phyloP scores from a whole-genome alignment of 2,113 vertebrate species.

The Rhadina sibilatrix region DNA sequence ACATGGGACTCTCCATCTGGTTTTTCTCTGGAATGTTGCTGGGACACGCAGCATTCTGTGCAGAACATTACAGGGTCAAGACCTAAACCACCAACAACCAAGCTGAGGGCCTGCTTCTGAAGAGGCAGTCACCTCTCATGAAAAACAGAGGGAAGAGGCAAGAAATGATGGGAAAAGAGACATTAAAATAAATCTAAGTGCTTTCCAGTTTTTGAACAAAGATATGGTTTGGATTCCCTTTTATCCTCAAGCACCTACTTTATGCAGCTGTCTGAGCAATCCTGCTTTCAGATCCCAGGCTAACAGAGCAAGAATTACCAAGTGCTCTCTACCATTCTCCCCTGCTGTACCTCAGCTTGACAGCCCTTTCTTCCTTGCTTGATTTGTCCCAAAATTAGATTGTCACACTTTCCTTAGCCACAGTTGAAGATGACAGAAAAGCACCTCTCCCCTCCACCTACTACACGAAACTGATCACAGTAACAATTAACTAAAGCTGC shows the following conservation, averaged over 20 bases:
- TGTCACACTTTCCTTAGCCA: neutral
- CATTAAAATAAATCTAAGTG: neutral
- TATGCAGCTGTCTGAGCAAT: neutral
- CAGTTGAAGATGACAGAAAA: neutral
- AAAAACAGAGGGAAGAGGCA: neutral
- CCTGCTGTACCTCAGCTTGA: neutral
- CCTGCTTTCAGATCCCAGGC: neutral
- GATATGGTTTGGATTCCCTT: neutral
- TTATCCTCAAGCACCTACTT: neutral
- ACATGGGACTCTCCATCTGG: neutral
- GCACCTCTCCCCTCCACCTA: neutral
- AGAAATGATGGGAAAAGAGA: neutral
- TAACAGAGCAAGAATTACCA: neutral
- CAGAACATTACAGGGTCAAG: neutral
- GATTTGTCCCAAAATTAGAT: slow-evolving; percentile 2
- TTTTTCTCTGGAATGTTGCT: neutral
- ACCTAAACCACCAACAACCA: neutral
- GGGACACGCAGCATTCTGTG: neutral
- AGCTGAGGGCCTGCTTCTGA: neutral
- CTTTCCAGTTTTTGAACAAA: neutral
- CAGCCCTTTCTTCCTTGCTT: neutral
- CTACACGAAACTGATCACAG: neutral
- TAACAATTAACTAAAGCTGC: slow-evolving; percentile 24
- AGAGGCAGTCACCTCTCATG: neutral
- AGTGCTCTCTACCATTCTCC: neutral